Evolutionary conservation across 1,140 invertebrate genomes (phyloP).

Genomic region (Stenopsyche tienmushanensis): DNA sequence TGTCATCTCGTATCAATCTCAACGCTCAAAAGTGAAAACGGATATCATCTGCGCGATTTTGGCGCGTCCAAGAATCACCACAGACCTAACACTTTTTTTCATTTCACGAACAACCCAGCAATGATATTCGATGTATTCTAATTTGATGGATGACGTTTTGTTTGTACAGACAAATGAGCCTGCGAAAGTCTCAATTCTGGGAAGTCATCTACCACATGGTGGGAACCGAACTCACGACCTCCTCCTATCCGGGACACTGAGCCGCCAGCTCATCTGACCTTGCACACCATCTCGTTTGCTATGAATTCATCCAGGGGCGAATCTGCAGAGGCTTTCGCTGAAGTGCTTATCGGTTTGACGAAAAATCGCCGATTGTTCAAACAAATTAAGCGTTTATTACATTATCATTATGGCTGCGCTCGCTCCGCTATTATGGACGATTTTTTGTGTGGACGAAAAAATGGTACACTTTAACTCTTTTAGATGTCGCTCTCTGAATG

Average conservation of each 20-base stretch:
- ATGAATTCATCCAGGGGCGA: slow-evolving; percentile 6
- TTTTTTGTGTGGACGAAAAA: no score
- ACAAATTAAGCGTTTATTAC: no score
- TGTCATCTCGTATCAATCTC: not conserved
- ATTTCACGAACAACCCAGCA: not conserved
- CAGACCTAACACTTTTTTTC: not conserved
- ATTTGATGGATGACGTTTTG: slow-evolving; percentile 18
- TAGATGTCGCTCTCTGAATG: no score
- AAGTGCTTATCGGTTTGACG: no score
- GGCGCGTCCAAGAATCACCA: not conserved
- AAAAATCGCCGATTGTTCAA: no score
- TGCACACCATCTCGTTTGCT: slow-evolving; percentile 8
- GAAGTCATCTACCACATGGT: slow-evolving; percentile 32
- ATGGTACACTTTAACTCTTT: no score
- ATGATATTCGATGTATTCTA: slow-evolving; percentile 3
- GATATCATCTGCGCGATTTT: not conserved
- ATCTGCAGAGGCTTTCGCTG: no score
- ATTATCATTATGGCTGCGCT: no score
- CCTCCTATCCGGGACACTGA: slow-evolving; percentile 8
- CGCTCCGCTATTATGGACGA: no score
- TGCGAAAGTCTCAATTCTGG: slow-evolving; percentile 27
- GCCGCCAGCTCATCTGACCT: slow-evolving; percentile 27
- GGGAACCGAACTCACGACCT: slow-evolving; percentile 30
- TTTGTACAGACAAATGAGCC: slow-evolving; percentile 20
- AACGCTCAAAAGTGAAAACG: not conserved